phyloP scores from a whole-genome alignment of 1,140 invertebrate genomes.

The Artemia franciscana region DNA sequence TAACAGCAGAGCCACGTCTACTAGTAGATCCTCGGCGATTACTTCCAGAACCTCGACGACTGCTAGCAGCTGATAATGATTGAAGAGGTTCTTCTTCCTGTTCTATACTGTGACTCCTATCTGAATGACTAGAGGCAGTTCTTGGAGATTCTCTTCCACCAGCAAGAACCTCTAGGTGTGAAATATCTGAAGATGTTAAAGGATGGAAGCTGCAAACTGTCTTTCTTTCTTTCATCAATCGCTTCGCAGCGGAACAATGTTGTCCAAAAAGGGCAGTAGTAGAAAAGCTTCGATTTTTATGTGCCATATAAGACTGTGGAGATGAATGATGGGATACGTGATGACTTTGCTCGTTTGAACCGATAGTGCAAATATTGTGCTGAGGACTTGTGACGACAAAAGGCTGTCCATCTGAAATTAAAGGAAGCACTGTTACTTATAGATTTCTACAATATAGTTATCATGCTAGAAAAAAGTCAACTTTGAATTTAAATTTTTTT shows the following conservation, averaged over 20 bases:
- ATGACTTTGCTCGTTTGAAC: background rate
- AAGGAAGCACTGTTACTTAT: background rate
- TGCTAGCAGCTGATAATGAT: background rate
- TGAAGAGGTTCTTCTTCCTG: background rate
- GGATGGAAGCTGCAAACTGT: constrained; percentile 19
- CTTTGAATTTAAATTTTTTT: too few relatives aligned
- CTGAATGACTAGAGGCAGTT: background rate
- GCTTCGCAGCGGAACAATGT: constrained; percentile 11
- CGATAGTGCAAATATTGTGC: background rate
- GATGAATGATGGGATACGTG: background rate
- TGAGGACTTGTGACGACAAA: background rate
- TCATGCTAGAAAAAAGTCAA: too few relatives aligned
- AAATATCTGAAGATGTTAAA: constrained; percentile 14
- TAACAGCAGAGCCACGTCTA: background rate
- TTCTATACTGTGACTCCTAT: background rate
- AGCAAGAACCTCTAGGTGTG: constrained; percentile 12
- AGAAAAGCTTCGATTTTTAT: constrained; percentile 11
- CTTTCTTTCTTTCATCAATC: constrained; percentile 14
- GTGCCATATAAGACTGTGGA: background rate
- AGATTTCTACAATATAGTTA: background rate
- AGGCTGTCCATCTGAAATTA: background rate
- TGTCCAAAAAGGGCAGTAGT: constrained; percentile 15
- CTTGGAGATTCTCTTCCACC: background rate
- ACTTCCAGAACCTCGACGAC: background rate
- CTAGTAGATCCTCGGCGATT: background rate